These are phyloP conservation scores for Brachionus koreanus DNA, from an alignment of 1,140 invertebrate species.

Conservation along the genomic window DNA sequence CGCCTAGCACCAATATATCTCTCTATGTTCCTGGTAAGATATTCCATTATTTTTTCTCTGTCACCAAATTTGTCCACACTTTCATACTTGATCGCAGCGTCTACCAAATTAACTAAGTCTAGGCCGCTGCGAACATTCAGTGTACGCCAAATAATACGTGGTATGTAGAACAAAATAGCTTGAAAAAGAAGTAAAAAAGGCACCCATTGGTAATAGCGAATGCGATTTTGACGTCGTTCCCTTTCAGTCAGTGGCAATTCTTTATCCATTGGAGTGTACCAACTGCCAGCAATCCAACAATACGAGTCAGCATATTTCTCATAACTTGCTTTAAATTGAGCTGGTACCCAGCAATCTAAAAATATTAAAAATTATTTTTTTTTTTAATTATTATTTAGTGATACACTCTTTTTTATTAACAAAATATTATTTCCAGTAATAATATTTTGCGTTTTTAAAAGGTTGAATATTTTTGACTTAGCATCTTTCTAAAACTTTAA, in stretches of 20 bases:
- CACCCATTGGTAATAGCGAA: slow-evolving; percentile 60
- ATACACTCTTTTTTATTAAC: too few species aligned
- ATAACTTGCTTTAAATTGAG: slow-evolving; percentile 40
- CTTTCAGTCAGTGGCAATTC: neutral
- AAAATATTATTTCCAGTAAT: too few species aligned
- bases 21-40: slow-evolving; percentile 32
- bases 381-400: neutral
- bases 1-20: slow-evolving; percentile 38
- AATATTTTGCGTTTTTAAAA: too few species aligned
- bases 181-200: slow-evolving; percentile 58
- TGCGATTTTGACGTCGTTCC: slow-evolving; percentile 47
- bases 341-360: slow-evolving; percentile 24
- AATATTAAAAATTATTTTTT: neutral
- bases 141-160: slow-evolving; percentile 54
- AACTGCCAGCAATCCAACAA: slow-evolving; percentile 45
- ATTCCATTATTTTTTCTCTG: slow-evolving; percentile 41
- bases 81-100: slow-evolving; percentile 41
- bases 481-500: too few species aligned
- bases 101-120: slow-evolving; percentile 36
- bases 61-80: slow-evolving; percentile 34
- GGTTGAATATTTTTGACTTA: too few species aligned
- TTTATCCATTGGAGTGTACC: slow-evolving; percentile 39
- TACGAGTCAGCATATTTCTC: slow-evolving; percentile 45
- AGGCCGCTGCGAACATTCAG: slow-evolving; percentile 45
- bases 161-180: slow-evolving; percentile 58